Evolutionary conservation across 2,113 vertebrate genomes (phyloP).

Genomic region (Dromaius novaehollandiae): DNA sequence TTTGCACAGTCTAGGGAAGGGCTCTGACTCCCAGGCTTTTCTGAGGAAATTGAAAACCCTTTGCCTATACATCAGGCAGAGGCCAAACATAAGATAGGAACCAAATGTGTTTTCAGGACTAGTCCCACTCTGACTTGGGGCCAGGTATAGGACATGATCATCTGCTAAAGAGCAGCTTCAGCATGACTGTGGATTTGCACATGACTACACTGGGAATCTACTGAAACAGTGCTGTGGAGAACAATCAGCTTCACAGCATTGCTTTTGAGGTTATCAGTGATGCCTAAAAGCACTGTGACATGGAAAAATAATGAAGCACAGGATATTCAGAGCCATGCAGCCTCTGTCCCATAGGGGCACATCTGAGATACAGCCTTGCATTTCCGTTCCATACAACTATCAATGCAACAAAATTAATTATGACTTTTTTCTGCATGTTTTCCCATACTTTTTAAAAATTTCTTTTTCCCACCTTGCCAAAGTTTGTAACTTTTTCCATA

Average conservation of each 20-base stretch:
- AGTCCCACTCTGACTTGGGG: neutral
- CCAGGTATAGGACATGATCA: neutral
- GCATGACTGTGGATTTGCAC: neutral
- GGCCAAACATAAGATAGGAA: neutral
- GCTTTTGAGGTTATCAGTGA: neutral
- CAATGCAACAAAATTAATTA: neutral
- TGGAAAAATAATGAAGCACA: neutral
- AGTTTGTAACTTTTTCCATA: neutral
- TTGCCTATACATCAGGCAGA: neutral
- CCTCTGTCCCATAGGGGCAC: neutral
- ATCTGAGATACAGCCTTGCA: neutral
- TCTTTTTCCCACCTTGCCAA: neutral
- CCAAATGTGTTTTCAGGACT: neutral
- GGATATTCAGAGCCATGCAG: neutral
- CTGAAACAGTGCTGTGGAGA: too few species aligned
- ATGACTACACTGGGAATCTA: too few species aligned
- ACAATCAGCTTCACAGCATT: neutral
- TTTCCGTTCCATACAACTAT: fast-evolving
- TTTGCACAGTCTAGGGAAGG: neutral
- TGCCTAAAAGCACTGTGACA: neutral
- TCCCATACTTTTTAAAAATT: neutral
- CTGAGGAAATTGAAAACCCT: neutral
- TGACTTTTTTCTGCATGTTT: fast-evolving
- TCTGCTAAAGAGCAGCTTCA: neutral
- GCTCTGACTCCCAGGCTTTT: neutral